Base-by-base conservation (phyloP, 2,797 vertebrate genomes). In the Halcyon leucocephala region DNA sequence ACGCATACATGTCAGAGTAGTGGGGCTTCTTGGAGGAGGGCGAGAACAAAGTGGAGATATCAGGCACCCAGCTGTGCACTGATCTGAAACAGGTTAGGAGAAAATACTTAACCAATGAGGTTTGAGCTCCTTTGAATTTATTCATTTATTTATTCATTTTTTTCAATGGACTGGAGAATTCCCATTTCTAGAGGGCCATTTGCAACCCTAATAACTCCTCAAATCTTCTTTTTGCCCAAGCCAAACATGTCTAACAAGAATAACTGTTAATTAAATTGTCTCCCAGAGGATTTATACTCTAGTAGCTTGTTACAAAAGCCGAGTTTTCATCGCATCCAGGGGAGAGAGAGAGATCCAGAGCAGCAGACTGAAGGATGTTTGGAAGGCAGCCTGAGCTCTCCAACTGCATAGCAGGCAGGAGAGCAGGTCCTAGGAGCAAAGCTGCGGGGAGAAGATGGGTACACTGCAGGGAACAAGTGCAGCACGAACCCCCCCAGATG, bases 281-380 rank as follows among this genome's bases (percentile, higher is more conserved):
- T 96, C 94, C 81, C 82, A 12, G 35, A 93, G 81, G 95, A 95
- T 94, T 97, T 93, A 90, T 88, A 81, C 85, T 71, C 81, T 93
- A 95, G 95, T 93, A 96, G 93, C 88, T 78, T 51, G 65, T 82
- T 97, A 70, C 46, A 89, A 93, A 86, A 89, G 78, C 57, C 9
- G 4, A 73, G 37, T 31, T 95, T 92, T 89, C 86, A 77, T 41
- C 79, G 51, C 69, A 21, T 73, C 15, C 58, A 66, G 49, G 7
- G 42, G 44, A 61, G 44, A 33, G 58, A 33, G 58, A 33, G 60
- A 52, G 48, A 71, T 39, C 25, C 89, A 91, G 81, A 90, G 74
- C 89, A 92, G 89, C 66, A n/a, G 7, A 8, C 51, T 51, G n/a
- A 64, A 72, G 86, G 92, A 70, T 57, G 33, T 44, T 65, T 95